Conservation (phyloP, 1,140 invertebrate species). For the Pinna nobilis region DNA sequence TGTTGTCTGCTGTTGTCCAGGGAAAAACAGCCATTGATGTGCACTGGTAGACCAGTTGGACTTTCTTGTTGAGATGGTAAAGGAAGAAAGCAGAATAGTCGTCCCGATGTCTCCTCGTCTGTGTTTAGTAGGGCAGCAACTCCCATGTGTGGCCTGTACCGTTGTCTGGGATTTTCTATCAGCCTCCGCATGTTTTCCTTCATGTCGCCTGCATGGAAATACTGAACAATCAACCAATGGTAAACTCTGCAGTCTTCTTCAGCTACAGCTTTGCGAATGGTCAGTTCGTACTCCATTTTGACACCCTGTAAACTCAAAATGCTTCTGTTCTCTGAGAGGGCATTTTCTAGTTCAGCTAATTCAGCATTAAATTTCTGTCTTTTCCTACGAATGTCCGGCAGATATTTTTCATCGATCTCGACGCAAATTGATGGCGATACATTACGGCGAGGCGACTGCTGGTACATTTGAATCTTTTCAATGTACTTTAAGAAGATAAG, state of each 20-base stretch:
- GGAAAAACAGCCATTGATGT: conserved; percentile 69
- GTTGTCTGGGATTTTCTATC: conserved; percentile 1
- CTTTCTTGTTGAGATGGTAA: conserved; percentile 53
- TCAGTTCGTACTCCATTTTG: background rate
- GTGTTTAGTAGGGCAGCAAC: conserved; percentile 4
- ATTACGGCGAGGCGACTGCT: background rate
- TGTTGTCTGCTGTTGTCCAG: conserved; percentile 57
- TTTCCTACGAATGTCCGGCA: background rate
- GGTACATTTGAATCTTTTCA: conserved; percentile 22
- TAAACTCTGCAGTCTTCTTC: background rate
- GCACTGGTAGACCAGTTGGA: conserved; percentile 57
- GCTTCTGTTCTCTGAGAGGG: background rate
- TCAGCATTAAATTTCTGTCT: background rate
- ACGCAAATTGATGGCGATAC: background rate
- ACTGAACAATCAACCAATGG: conserved; percentile 21
- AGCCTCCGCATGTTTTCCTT: background rate
- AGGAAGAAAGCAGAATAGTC: conserved; percentile 66
- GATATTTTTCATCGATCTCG: background rate
- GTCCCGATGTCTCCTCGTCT: conserved; percentile 1
- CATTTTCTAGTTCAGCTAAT: background rate
- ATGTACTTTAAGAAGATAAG: conserved; percentile 54
- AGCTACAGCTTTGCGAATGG: background rate
- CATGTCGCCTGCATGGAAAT: conserved; percentile 8
- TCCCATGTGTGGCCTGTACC: conserved; percentile 32
- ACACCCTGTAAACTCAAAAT: background rate